Evolutionary conservation across 2,888 invertebrate genomes (phyloP).

Genomic region (Acrobasis consociella): DNA sequence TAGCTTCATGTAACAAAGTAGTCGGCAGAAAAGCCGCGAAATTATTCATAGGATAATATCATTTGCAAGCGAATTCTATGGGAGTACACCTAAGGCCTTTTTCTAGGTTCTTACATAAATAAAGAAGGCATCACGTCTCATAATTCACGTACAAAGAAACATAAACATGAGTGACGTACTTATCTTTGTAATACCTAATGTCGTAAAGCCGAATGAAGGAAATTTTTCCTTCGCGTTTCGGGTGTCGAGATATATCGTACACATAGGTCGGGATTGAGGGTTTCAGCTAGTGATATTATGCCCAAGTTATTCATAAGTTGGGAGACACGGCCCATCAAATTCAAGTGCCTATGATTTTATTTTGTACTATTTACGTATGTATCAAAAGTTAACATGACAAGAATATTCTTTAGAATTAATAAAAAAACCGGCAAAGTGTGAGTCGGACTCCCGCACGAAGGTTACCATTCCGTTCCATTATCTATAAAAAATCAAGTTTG

Average conservation of each 20-base stretch:
- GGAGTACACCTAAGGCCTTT: slow-evolving; percentile 54
- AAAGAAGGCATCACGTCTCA: slow-evolving; percentile 70
- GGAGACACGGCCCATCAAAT: background rate
- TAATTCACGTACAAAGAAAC: slow-evolving; percentile 75
- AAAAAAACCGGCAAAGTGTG: too few relatives aligned
- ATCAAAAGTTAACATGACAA: too few relatives aligned
- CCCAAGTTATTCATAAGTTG: slow-evolving; percentile 12
- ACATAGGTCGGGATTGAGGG: background rate
- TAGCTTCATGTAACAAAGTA: slow-evolving; percentile 13
- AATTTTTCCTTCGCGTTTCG: slow-evolving; percentile 36
- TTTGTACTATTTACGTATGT: background rate
- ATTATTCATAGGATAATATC: slow-evolving; percentile 70
- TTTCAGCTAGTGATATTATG: slow-evolving; percentile 6
- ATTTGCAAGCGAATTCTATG: slow-evolving; percentile 67
- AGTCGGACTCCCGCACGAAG: too few relatives aligned
- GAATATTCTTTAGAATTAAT: too few relatives aligned
- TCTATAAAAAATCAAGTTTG: too few relatives aligned
- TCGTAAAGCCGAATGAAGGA: slow-evolving; percentile 71
- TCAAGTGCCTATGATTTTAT: background rate
- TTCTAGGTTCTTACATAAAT: slow-evolving; percentile 63
- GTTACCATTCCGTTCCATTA: too few relatives aligned
- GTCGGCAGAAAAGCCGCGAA: slow-evolving; percentile 27
- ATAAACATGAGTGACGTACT: slow-evolving; percentile 72
- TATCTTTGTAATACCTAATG: slow-evolving; percentile 68
- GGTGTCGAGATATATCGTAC: slow-evolving; percentile 4